Evolutionary conservation across 2,888 invertebrate species (phyloP).

Genomic region (Nyleta sp.): DNA sequence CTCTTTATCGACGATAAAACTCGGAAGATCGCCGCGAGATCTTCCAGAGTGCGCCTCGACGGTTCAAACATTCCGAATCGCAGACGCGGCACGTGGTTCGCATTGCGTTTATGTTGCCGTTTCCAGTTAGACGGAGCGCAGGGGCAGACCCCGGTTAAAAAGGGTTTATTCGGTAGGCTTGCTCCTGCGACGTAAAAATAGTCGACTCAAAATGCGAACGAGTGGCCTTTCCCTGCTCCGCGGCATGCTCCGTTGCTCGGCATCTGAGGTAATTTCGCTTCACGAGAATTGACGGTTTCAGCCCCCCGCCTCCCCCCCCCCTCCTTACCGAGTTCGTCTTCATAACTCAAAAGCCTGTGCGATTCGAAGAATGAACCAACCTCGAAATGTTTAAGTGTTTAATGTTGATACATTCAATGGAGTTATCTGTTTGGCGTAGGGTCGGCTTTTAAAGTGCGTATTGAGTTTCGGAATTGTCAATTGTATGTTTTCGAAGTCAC

Average conservation of each 20-base stretch:
- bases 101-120: slow-evolving; percentile 61
- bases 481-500: too few relatives aligned
- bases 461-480: neutral
- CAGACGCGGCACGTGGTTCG: slow-evolving; percentile 57
- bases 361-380: slow-evolving; percentile 24
- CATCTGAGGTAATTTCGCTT: slow-evolving; percentile 48
- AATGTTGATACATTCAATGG: slow-evolving; percentile 18
- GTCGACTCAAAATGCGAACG: slow-evolving; percentile 40
- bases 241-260: slow-evolving; percentile 38
- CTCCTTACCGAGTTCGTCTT: slow-evolving; percentile 19
- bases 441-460: neutral
- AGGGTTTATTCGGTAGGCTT: slow-evolving; percentile 43
- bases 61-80: slow-evolving; percentile 49
- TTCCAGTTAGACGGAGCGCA: slow-evolving; percentile 54
- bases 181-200: slow-evolving; percentile 44
- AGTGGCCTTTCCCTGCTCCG: slow-evolving; percentile 27
- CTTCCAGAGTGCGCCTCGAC: slow-evolving; percentile 48
- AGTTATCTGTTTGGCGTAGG: slow-evolving; percentile 1
- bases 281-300: slow-evolving; percentile 38
- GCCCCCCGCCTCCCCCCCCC: slow-evolving; percentile 26
- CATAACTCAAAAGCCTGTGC: slow-evolving; percentile 33
- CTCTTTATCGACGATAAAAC: slow-evolving; percentile 58
- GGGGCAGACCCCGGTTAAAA: slow-evolving; percentile 41
- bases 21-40: slow-evolving; percentile 41
- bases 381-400: slow-evolving; percentile 32